Conservation (phyloP, 2,113 vertebrate species). For the Morone saxatilis region DNA sequence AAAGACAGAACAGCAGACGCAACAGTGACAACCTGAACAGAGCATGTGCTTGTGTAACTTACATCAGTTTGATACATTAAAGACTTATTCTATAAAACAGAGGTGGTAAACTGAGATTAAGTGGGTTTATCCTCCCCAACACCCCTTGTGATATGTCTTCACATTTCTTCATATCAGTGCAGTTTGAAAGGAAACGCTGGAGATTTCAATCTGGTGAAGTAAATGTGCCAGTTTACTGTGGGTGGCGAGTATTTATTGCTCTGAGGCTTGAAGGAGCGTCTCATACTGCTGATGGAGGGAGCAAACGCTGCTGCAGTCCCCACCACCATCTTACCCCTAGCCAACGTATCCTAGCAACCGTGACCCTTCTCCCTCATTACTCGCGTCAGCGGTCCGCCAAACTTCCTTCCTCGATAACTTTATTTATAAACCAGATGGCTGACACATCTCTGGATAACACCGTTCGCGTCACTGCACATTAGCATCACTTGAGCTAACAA, state of each 20-base stretch:
- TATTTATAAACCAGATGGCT: slow-evolving; percentile 78
- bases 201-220: slow-evolving; percentile 53
- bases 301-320: slow-evolving; percentile 62
- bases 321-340: slow-evolving; percentile 62
- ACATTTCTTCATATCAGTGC: slow-evolving; percentile 19
- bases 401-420: slow-evolving; percentile 79
- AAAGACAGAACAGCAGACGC: background rate
- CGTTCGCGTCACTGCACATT: slow-evolving; percentile 28
- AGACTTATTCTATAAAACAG: background rate
- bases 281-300: slow-evolving; percentile 61
- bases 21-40: slow-evolving; percentile 10
- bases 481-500: slow-evolving; percentile 24
- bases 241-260: slow-evolving; percentile 61
- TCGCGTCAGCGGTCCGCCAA: slow-evolving; percentile 65
- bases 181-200: slow-evolving; percentile 24
- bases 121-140: background rate
- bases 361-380: slow-evolving; percentile 68
- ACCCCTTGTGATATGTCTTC: slow-evolving; percentile 5
- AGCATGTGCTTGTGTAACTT: background rate
- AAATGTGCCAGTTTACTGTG: slow-evolving; percentile 55
- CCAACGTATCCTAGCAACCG: slow-evolving; percentile 80
- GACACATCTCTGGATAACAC: slow-evolving; percentile 60
- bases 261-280: slow-evolving; percentile 48
- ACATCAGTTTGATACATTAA: background rate
- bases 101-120: background rate